Evolutionary conservation across 2,797 vertebrate species (phyloP), one percentile per base, ranked within the genome.

Genomic region (Poliocrania exsul): DNA sequence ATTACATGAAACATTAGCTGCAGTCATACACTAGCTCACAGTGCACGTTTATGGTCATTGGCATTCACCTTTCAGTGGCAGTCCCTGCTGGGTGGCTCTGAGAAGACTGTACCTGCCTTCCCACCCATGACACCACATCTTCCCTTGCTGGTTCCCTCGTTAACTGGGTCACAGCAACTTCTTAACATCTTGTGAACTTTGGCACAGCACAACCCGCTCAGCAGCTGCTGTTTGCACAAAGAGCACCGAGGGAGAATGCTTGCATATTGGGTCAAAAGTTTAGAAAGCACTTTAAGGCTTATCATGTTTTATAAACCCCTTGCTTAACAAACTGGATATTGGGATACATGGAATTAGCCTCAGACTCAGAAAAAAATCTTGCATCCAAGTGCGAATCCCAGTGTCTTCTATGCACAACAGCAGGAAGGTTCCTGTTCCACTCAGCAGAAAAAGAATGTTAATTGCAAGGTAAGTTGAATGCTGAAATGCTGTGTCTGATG

Each of bases 61-160:
- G 24, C 47, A 11, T 11, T 28, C 5, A 11, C 10, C 53, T 14
- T 69, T 7, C 47, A 21, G 56, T 3, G 1, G 47, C 73, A 42
- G 65, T 8, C 11, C 28, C 50, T 29, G 42, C 24, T 15, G 42
- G 12, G 3, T 6, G 21, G 54, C 44, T 46, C 56, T 42, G 51
- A 51, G 56, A 20, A 72, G 42, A 60, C 50, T 40, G 42, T 70
- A 49, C 64, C 7, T 51, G 57, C 26, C 19, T 28, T 56, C 6
- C 18, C 40, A 33, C 67, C 40, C 4, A 19, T 17, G 42, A 8
- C 33, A 58, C 50, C 42, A 25, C 60, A 11, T 31, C 42, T 16
- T 18, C 67, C 49, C 64, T 29, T 0, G 0, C 35, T 28, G n/a
- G 3, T 40, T 62, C 57, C 57, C 35, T 16, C 0, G 0, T 23